These are phyloP conservation scores for Leptosomus discolor DNA, from an alignment of 2,113 vertebrate species.

Conservation along the genomic window DNA sequence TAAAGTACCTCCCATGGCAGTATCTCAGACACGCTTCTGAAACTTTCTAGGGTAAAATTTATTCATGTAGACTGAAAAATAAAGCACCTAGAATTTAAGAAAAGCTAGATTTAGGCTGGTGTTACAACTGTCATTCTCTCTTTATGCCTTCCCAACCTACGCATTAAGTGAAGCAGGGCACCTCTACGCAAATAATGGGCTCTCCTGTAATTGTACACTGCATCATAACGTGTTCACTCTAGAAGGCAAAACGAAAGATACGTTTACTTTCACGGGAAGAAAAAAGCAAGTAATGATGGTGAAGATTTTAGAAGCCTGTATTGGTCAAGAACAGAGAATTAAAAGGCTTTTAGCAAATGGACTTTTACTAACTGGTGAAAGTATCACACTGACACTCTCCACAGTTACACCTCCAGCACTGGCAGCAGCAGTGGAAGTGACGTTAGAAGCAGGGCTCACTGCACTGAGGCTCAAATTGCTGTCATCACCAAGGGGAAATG, in stretches of 20 bases:
- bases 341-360: constrained; percentile 20
- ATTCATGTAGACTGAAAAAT: background rate
- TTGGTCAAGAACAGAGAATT: constrained; percentile 5
- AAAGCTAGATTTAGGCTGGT: background rate
- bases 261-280: constrained; percentile 3
- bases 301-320: constrained; percentile 1
- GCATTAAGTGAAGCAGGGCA: background rate
- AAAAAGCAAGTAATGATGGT: constrained; percentile 18
- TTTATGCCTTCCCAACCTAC: background rate
- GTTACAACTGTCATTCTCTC: background rate
- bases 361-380: background rate
- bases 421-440: background rate
- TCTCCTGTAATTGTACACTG: background rate
- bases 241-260: constrained; percentile 31
- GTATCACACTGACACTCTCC: background rate
- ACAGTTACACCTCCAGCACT: background rate
- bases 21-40: background rate
- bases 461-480: background rate
- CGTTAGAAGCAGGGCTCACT: background rate
- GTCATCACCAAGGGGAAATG: background rate
- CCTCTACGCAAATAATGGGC: background rate
- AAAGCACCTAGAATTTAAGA: background rate
- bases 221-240: background rate
- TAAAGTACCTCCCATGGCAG: background rate
- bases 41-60: background rate